Evolutionary conservation across 2,113 vertebrate genomes (phyloP).

Genomic region (Corvus hawaiiensis): DNA sequence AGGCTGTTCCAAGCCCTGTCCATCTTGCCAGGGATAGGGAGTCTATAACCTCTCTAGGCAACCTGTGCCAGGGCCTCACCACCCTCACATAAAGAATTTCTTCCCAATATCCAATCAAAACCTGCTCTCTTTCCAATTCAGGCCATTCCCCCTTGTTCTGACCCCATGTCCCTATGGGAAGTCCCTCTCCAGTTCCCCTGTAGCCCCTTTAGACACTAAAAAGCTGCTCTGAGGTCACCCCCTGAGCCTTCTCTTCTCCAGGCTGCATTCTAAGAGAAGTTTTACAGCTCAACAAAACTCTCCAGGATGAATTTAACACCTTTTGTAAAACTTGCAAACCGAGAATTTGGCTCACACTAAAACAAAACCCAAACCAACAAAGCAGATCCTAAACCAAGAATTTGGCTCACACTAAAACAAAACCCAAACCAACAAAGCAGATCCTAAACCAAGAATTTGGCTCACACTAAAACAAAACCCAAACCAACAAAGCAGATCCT

Average conservation of each 20-base stretch:
- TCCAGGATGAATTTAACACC: neutral
- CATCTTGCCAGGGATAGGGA: neutral
- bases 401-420: neutral
- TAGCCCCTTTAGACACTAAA: neutral
- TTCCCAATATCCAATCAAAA: neutral
- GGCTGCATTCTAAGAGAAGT: rapidly evolving
- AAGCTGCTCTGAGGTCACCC: neutral
- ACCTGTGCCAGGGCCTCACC: neutral
- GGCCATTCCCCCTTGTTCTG: neutral
- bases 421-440: neutral
- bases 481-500: neutral
- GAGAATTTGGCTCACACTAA: neutral
- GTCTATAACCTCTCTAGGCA: neutral
- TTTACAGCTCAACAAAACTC: neutral
- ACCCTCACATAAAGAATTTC: neutral
- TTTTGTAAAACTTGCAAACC: neutral
- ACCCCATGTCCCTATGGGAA: neutral
- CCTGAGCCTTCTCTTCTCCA: neutral
- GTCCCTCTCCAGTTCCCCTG: neutral
- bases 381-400: neutral
- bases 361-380: neutral
- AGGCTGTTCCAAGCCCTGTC: neutral
- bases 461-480: neutral
- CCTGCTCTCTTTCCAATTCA: neutral
- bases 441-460: neutral